Conservation (phyloP, 2,113 vertebrate genomes). For the Equus quagga region DNA sequence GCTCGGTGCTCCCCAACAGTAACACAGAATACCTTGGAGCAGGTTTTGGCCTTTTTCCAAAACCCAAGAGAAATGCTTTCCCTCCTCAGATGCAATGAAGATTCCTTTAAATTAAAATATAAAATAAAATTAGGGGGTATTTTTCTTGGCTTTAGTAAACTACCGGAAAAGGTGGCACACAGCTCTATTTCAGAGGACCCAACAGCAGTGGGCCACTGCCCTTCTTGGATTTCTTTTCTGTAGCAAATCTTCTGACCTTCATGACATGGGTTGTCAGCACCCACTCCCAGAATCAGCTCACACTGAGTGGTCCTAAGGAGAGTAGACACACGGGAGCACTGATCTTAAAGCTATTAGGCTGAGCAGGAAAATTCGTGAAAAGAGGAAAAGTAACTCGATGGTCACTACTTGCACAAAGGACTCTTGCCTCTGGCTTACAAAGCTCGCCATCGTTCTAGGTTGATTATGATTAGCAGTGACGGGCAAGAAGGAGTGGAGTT, state of each 20-base stretch:
- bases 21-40: not conserved
- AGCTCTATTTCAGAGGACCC: not conserved
- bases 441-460: not conserved
- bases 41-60: not conserved
- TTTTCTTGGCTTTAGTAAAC: not conserved
- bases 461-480: not conserved
- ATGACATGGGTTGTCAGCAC: slow-evolving; percentile 21
- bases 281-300: slow-evolving; percentile 83
- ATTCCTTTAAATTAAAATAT: not conserved
- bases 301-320: slow-evolving; percentile 78
- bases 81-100: not conserved
- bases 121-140: not conserved
- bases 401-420: not conserved
- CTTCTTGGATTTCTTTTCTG: slow-evolving; percentile 12
- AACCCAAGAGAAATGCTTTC: slow-evolving; percentile 8
- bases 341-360: slow-evolving; percentile 70
- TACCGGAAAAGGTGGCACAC: not conserved
- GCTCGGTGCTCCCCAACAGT: not conserved
- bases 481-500: not conserved
- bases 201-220: not conserved
- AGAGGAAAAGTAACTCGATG: not conserved
- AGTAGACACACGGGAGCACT: slow-evolving; percentile 62
- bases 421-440: not conserved
- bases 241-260: slow-evolving; percentile 32
- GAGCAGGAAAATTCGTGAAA: not conserved